Conservation (phyloP, 2,888 invertebrate genomes). For the Chrysodeixis includens region DNA sequence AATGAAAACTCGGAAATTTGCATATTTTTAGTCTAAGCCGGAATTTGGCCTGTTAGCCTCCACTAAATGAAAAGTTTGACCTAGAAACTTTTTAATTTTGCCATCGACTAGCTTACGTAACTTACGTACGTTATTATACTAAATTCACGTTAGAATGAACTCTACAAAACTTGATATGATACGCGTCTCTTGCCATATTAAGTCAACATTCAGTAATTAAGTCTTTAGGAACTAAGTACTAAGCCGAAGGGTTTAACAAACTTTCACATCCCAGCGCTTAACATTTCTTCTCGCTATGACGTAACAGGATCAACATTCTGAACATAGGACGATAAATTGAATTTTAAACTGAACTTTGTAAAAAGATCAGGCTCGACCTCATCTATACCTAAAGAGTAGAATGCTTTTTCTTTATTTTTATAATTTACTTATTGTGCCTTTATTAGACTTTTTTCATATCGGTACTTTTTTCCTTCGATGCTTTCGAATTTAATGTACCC, state of each 20-base stretch:
- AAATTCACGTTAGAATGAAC: neutral
- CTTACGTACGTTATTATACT: neutral
- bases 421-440: no score
- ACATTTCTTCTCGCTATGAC: neutral
- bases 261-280: neutral
- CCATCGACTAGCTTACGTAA: neutral
- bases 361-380: no score
- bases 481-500: no score
- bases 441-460: no score
- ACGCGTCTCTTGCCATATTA: neutral
- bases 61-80: neutral
- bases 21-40: neutral
- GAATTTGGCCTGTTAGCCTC: neutral
- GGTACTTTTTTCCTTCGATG: no score
- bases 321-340: neutral
- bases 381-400: no score
- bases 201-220: neutral
- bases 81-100: neutral
- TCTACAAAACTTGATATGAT: constrained; percentile 4
- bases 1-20: neutral
- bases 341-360: no score
- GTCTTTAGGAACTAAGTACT: neutral
- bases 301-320: neutral
- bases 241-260: neutral
- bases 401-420: no score